Base-by-base conservation (phyloP, 64 coral and sea anemone species). In the Montipora cactus region DNA sequence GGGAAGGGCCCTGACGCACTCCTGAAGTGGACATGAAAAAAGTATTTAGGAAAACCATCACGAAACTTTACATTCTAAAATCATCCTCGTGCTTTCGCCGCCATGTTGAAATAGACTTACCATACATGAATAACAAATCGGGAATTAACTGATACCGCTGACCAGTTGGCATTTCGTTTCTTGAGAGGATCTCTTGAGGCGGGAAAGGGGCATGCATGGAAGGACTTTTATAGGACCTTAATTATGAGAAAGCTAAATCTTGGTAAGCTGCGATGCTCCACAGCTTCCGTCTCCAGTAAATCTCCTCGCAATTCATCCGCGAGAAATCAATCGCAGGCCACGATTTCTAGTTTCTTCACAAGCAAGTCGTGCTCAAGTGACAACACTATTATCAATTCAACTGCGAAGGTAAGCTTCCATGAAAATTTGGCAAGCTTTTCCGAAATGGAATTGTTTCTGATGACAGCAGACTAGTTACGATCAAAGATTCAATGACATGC, bases 291-390 rank as follows among this genome's bases (percentile, higher is more conserved):
- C 3, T n/a, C 45, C 25, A 72, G 37, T 37, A 37, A 77, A 7
- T 55, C 83, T 37, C 8, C 13, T 8, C 59, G 45, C 59, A 10
- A 22, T 14, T 19, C 82, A 69, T 49, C 76, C 5, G 0, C 64
- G 11, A 73, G 14, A 13, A 49, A 9, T 23, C 79, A 89, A 47
- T 67, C 68, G 11, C 95, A 96, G 76, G 87, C 95, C 21, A 93
- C 79, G 0, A 96, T 96, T 74, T 96, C 95, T 11, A 96, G 72
- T 67, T 96, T 96, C 67, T 96, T 96, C 52, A 79, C 52, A 7
- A 80, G 68, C 2, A 90, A 67, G 75, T 47, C 67, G 5, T 59
- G 88, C 25, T 57, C 66, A 50, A 12, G 19, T 25, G 51, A 37
- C 37, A 37, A 37, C 37, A 37, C 37, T 37, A 37, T 50, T 4